A percentile compares a stretch with the other conserved stretches of the same genome.
phyloP scores from a whole-genome alignment of 2,888 invertebrate genomes.

The Sturmia bella region DNA sequence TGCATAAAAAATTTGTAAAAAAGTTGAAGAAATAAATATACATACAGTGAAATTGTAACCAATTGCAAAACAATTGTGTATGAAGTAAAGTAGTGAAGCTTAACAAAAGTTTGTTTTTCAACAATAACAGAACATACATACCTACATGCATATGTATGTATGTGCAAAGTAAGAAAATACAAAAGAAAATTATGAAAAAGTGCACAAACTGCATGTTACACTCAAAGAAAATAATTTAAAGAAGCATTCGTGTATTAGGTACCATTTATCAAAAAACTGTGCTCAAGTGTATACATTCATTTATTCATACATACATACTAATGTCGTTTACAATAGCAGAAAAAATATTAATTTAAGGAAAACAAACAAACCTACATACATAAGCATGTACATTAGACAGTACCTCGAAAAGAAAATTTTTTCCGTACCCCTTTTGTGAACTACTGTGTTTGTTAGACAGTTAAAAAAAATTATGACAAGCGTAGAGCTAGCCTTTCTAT shows the following conservation, averaged over 20 bases:
- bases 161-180: slow-evolving; percentile 19
- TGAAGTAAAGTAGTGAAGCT: slow-evolving; percentile 52
- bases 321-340: no score
- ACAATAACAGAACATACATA: no score
- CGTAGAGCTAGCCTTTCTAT: no score
- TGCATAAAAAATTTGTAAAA: slow-evolving; percentile 39
- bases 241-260: not conserved
- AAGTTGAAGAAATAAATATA: slow-evolving; percentile 45
- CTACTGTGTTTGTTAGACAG: no score
- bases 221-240: slow-evolving; percentile 49
- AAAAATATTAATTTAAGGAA: no score
- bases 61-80: slow-evolving; percentile 70
- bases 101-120: slow-evolving; percentile 36
- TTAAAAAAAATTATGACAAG: no score
- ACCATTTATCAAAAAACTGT: not conserved
- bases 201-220: slow-evolving; percentile 59
- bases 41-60: slow-evolving; percentile 68
- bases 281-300: not conserved
- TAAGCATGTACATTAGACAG: no score
- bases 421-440: no score
- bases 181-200: slow-evolving; percentile 27
- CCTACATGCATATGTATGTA: no score
- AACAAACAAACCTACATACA: no score
- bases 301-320: no score
- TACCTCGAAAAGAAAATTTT: no score